Conservation (phyloP, 2,888 invertebrate genomes). For the Cryptocheilus praepositus region DNA sequence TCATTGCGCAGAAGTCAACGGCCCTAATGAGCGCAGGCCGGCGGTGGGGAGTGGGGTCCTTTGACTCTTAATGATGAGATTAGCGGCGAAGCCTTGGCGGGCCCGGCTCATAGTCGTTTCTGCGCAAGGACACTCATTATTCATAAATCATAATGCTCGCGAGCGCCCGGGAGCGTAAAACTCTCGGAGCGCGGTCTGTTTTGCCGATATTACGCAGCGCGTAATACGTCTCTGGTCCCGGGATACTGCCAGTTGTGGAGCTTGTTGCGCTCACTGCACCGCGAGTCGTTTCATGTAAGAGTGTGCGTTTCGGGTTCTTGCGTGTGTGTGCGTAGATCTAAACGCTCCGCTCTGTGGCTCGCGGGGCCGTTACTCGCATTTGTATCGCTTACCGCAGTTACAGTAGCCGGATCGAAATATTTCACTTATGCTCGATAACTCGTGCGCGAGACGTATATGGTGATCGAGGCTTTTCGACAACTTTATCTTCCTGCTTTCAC, state of each 20-base stretch:
- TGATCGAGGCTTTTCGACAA: too few species aligned
- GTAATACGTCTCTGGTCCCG: neutral
- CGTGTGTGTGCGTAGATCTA: neutral
- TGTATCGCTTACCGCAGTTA: neutral
- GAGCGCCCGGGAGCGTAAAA: neutral
- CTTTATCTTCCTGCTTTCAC: too few species aligned
- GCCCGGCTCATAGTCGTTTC: neutral
- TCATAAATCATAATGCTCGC: neutral
- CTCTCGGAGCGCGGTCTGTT: neutral
- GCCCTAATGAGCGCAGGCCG: neutral
- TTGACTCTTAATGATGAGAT: neutral
- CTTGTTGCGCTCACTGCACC: too few species aligned
- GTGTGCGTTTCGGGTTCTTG: neutral
- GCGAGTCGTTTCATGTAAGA: neutral
- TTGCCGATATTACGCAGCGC: constrained; percentile 6
- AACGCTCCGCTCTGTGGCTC: neutral
- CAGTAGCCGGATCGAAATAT: constrained; percentile 6
- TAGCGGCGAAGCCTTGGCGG: neutral
- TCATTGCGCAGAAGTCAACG: neutral
- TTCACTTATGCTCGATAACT: neutral
- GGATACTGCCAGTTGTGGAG: neutral
- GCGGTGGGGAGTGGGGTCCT: neutral
- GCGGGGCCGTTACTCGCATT: constrained; percentile 8
- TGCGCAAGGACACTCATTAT: constrained; percentile 2
- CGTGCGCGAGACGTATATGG: too few species aligned